Conservation (phyloP, 2,888 invertebrate genomes). For the Campaea margaritaria region DNA sequence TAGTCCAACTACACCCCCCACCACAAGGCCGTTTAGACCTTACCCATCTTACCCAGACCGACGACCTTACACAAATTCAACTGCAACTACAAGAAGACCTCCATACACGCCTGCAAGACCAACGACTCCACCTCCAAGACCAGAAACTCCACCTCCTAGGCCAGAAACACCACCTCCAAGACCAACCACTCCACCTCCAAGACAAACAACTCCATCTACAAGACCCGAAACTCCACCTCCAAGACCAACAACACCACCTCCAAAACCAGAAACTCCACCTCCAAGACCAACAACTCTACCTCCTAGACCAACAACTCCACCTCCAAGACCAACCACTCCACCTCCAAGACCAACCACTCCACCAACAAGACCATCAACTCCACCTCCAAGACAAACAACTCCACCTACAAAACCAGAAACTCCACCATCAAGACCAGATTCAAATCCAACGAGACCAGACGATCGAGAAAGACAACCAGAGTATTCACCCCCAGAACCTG, state of each 20-base stretch:
- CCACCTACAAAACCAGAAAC: slow-evolving; percentile 38
- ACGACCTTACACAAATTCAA: slow-evolving; percentile 35
- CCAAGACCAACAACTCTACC: slow-evolving; percentile 28
- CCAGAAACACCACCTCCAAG: slow-evolving; percentile 23
- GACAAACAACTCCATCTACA: slow-evolving; percentile 40
- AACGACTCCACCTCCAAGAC: slow-evolving; percentile 35
- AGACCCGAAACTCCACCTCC: too few relatives aligned
- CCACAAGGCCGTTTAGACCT: slow-evolving; percentile 32
- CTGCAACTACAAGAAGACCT: slow-evolving; percentile 27
- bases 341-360: slow-evolving; percentile 28
- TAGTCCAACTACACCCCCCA: slow-evolving; percentile 23
- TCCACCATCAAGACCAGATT: slow-evolving; percentile 36
- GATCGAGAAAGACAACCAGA: slow-evolving; percentile 15
- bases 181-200: slow-evolving; percentile 36
- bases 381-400: slow-evolving; percentile 35
- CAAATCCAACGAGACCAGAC: slow-evolving; percentile 8
- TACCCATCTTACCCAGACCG: slow-evolving; percentile 32
- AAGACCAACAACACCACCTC: slow-evolving; percentile 36
- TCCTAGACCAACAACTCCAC: slow-evolving; percentile 35
- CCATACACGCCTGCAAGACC: slow-evolving; percentile 23
- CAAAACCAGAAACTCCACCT: slow-evolving; percentile 41
- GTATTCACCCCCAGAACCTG: slow-evolving; percentile 21
- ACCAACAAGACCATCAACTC: slow-evolving; percentile 3
- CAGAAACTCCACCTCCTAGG: slow-evolving; percentile 37
- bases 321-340: slow-evolving; percentile 39